These are phyloP conservation scores for Papilio polyxenes DNA, from an alignment of 1,140 invertebrate species.

Conservation along the genomic window DNA sequence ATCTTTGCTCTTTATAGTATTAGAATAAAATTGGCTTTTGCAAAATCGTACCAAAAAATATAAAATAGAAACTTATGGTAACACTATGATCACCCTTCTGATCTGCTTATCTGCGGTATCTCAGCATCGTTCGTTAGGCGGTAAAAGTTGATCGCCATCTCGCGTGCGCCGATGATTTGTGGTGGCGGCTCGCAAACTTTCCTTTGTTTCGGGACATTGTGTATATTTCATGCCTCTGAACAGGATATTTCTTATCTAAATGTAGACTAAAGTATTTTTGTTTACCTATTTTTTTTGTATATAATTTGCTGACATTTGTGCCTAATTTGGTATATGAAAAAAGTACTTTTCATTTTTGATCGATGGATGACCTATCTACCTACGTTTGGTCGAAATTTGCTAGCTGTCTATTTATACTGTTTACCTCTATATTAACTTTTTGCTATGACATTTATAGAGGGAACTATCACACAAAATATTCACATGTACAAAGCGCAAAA, in stretches of 20 bases:
- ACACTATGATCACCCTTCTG: slow-evolving; percentile 32
- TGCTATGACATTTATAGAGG: too few species aligned
- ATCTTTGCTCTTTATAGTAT: too few species aligned
- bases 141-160: slow-evolving; percentile 46
- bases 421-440: too few species aligned
- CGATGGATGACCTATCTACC: too few species aligned
- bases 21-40: too few species aligned
- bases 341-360: too few species aligned
- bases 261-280: neutral
- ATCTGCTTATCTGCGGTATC: slow-evolving; percentile 41
- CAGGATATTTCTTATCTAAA: neutral
- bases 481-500: neutral
- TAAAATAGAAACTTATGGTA: neutral
- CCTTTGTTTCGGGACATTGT: slow-evolving; percentile 32
- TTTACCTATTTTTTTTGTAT: too few species aligned
- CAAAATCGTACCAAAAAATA: too few species aligned
- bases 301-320: too few species aligned
- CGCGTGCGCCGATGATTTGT: slow-evolving; percentile 47
- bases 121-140: slow-evolving; percentile 44
- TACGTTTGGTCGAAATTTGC: too few species aligned
- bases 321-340: too few species aligned
- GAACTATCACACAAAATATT: neutral
- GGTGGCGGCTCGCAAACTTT: slow-evolving; percentile 31
- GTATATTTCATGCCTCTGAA: neutral
- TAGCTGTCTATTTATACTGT: too few species aligned